A percentile compares a stretch with the other conserved stretches of the same genome.
These are phyloP conservation scores for Falco punctatus DNA, from an alignment of 2,113 vertebrate genomes.

Conservation along the genomic window DNA sequence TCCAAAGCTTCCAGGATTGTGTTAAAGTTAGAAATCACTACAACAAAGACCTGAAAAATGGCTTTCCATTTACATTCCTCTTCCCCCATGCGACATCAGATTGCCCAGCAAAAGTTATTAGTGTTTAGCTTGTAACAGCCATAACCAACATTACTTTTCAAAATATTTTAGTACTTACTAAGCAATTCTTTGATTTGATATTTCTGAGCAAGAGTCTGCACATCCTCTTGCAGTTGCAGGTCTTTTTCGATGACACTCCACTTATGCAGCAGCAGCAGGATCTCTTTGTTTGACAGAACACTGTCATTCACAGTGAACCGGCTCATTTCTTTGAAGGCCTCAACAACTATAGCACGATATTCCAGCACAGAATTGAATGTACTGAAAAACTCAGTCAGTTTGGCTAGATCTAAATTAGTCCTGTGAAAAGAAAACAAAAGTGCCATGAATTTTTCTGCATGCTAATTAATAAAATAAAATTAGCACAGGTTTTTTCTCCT, in stretches of 20 bases:
- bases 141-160: background rate
- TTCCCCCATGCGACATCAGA: background rate
- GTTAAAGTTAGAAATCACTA: background rate
- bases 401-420: constrained; percentile 68
- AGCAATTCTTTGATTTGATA: constrained; percentile 78
- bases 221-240: constrained; percentile 68
- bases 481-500: background rate
- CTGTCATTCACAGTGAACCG: constrained; percentile 72
- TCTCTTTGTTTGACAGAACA: constrained; percentile 76
- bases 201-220: constrained; percentile 77
- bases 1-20: background rate
- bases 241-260: constrained; percentile 81
- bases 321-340: constrained; percentile 66
- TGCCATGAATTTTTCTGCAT: background rate
- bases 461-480: background rate
- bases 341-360: constrained; percentile 72
- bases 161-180: constrained; percentile 79
- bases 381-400: constrained; percentile 75
- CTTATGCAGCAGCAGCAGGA: constrained; percentile 81
- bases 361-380: constrained; percentile 80
- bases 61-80: background rate
- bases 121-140: background rate
- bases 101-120: background rate
- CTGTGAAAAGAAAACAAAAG: constrained; percentile 53
- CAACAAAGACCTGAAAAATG: background rate